Base-by-base conservation (phyloP, 2,797 vertebrate species). In the Chelonia mydas region DNA sequence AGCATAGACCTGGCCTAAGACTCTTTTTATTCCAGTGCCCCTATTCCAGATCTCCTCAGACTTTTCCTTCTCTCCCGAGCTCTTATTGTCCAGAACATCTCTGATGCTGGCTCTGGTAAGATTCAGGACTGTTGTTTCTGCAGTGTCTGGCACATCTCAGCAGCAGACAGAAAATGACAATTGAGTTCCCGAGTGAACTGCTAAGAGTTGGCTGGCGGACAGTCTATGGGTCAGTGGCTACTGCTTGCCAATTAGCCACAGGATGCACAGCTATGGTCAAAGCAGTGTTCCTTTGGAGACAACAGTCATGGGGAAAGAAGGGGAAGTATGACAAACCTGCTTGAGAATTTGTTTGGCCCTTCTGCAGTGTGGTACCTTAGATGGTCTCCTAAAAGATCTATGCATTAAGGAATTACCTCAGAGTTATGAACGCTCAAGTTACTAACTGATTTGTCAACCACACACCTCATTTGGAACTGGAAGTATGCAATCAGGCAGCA, bases 281-380 rank as follows among this genome's bases (percentile, higher is more conserved):
- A 94, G 79, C 25, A 11, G 49, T 1, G 6, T 68, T 51, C 57
- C 61, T 55, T 47, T 86, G 68, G 12, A 25, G 51, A 78, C 45
- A 78, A 23, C 3, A 1, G 49, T 54, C 12, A 31, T 13, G 11
- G 47, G 54, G n/a, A 47, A 84, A 33, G 68, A 81, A 25, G 17
- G 15, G n/a, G 4, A 93, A 68, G 81, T 81, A 27, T 2, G 11
- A 59, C 84, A 59, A 82, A 59, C 45, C 9, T 0, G 68, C 8
- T 2, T 25, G n/a, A 86, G 61, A 27, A 25, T 81, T n/a, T 37
- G n/a, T 25, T n/a, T 54, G 17, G 8, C n/a, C 7, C 3, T 1
- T 59, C 57, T 76, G 41, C 23, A 25, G 7, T 3, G 1, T 0
- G 0, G 0, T 13, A 21, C 6, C 2, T 47, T 88, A 57, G 13